phyloP scores from a whole-genome alignment of 2,797 vertebrate species.

The Propithecus deckenii region DNA sequence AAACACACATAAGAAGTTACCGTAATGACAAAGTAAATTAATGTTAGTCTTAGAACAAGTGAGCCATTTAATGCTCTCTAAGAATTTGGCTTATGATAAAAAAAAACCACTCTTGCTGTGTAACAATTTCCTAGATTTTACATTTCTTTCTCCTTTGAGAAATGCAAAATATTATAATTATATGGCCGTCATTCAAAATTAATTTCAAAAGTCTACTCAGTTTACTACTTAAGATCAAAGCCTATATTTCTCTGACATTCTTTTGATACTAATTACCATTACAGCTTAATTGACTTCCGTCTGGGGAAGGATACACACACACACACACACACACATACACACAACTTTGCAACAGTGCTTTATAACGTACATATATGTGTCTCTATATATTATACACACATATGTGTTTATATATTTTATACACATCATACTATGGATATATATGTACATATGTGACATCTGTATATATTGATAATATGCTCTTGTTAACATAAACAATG shows the following conservation, averaged over 20 bases:
- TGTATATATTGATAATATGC: not conserved
- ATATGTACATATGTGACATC: not conserved
- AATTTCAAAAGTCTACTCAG: slow-evolving; percentile 63
- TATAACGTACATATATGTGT: not conserved
- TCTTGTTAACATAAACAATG: not conserved
- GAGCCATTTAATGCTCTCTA: not conserved
- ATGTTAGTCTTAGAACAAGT: not conserved
- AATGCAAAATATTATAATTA: slow-evolving; percentile 35
- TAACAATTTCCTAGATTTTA: slow-evolving; percentile 46
- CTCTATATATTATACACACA: not conserved
- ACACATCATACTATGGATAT: not conserved
- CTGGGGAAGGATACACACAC: not conserved
- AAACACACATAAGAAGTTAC: not conserved
- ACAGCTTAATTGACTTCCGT: slow-evolving; percentile 53
- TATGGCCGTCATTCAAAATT: slow-evolving; percentile 59
- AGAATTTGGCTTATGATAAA: slow-evolving; percentile 33
- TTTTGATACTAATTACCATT: slow-evolving; percentile 65
- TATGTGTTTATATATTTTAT: not conserved
- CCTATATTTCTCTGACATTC: slow-evolving; percentile 51
- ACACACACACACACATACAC: not conserved
- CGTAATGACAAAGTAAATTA: slow-evolving; percentile 38
- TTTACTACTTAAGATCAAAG: slow-evolving; percentile 63
- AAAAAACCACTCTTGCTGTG: not conserved
- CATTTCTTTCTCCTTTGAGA: slow-evolving; percentile 24
- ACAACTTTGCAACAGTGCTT: not conserved